Conservation (phyloP, 2,113 vertebrate species). For the Lasiurus borealis region DNA sequence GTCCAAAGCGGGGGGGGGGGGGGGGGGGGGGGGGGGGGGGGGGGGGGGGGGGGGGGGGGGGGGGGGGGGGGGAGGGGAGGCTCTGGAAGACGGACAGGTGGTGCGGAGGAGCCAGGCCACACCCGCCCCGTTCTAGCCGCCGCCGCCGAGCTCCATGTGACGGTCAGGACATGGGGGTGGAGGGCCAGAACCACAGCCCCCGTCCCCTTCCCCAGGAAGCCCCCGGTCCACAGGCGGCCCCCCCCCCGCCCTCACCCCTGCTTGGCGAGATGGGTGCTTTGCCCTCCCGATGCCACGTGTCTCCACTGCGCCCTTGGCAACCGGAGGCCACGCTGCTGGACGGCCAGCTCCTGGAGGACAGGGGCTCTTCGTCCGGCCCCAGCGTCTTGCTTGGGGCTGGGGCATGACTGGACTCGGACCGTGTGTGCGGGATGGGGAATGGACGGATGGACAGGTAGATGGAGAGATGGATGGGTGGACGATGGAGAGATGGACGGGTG, state of each 20-base stretch:
- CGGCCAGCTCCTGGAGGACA: not conserved
- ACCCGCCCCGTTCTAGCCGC: not conserved
- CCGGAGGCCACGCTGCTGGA: not conserved
- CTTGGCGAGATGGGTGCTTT: not conserved
- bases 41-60: too few species aligned
- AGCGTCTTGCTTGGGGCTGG: not conserved
- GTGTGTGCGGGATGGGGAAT: too few species aligned
- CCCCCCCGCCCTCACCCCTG: not conserved
- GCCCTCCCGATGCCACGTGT: not conserved
- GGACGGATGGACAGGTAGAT: not conserved
- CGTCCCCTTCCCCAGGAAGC: not conserved
- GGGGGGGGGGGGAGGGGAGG: not conserved
- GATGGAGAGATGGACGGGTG: too few species aligned
- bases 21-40: too few species aligned
- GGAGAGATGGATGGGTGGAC: too few species aligned
- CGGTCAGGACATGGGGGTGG: fast-evolving
- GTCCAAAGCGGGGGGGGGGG: not conserved
- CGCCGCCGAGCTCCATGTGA: not conserved
- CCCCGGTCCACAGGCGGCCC: not conserved
- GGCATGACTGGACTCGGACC: too few species aligned
- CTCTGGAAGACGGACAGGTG: not conserved
- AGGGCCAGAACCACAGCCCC: not conserved
- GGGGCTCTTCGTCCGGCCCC: not conserved
- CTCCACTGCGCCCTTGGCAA: not conserved
- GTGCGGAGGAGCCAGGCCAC: not conserved